Evolutionary conservation across 1,140 invertebrate species (phyloP).

Genomic region (Lordiphosa mommai): DNA sequence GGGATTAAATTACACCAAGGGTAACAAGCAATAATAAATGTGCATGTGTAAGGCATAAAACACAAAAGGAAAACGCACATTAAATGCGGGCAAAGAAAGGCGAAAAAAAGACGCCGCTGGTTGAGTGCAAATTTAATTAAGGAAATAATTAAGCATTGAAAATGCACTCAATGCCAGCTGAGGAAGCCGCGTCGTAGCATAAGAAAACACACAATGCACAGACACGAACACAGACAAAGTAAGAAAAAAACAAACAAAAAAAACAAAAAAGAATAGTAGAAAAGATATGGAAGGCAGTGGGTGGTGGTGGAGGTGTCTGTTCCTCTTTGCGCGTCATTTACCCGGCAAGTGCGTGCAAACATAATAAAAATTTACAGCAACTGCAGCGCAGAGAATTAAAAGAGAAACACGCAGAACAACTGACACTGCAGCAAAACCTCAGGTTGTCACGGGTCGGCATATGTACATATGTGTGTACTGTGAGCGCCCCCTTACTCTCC

Average conservation of each 20-base stretch:
- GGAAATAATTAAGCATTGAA: constrained; percentile 76
- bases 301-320: not conserved
- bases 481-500: not conserved
- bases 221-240: not conserved
- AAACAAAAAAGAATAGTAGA: no score
- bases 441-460: constrained; percentile 35
- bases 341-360: constrained; percentile 45
- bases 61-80: not conserved
- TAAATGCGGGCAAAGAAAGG: not conserved
- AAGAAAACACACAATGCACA: constrained; percentile 10
- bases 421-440: constrained; percentile 24
- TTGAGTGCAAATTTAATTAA: constrained; percentile 68
- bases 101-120: constrained; percentile 9
- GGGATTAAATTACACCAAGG: constrained; percentile 21
- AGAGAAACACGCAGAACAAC: constrained; percentile 8
- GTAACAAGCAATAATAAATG: constrained; percentile 52
- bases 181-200: constrained; percentile 10
- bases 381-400: constrained; percentile 35
- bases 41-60: constrained; percentile 23
- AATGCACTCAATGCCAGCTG: constrained; percentile 57
- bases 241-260: not conserved
- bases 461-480: constrained; percentile 24
- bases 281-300: constrained; percentile 3
- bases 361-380: constrained; percentile 45
- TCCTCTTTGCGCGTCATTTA: constrained; percentile 34